Base-by-base conservation (phyloP, 2,797 vertebrate species). In the Delichon dasypus region DNA sequence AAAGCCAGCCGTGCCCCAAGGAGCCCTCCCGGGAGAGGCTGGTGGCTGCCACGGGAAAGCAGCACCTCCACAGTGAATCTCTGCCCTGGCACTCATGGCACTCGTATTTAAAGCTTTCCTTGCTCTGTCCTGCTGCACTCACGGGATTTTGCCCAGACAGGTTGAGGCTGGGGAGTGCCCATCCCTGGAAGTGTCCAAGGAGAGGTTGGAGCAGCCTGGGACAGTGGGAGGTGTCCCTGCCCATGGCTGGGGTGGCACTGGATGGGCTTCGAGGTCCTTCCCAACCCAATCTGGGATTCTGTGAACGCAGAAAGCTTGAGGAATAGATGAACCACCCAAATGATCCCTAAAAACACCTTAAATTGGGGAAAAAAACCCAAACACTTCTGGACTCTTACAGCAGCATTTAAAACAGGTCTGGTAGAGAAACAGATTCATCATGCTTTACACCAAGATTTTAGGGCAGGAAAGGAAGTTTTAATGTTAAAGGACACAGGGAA, bases 201-300 rank as follows among this genome's bases (percentile, higher is more conserved):
- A 14, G 58, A 65, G 65, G 11, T 0, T 47, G 57, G 58, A 40
- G n/a, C 72, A 65, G 0, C n/a, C 65, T 53, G 73, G 72, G 38
- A 13, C 16, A 16, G 6, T 13, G 72, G 48, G 0, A 72, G 10
- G 34, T 47, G 73, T 36, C 80, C 70, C 55, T 54, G 61, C 47
- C 42, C 86, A 23, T 8, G 62, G 68, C 68, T 34, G 20, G n/a
- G 61, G 8, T 73, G 85, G 30, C 18, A 34, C 10, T 45, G 72
- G 51, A 0, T 10, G 40, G 75, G 20, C 0, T 55, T 47, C 32
- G 2, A 16, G n/a, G 40, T 47, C 53, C 71, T 10, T 71, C 25
- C 45, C 40, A 42, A 17, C 30, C 45, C 60, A 53, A 3, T 5
- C 10, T 27, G 60, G 60, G 26, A 19, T 47, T 84, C 45, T 23